phyloP scores from a whole-genome alignment of 2,888 invertebrate species.

The Philhelius pedissequus region DNA sequence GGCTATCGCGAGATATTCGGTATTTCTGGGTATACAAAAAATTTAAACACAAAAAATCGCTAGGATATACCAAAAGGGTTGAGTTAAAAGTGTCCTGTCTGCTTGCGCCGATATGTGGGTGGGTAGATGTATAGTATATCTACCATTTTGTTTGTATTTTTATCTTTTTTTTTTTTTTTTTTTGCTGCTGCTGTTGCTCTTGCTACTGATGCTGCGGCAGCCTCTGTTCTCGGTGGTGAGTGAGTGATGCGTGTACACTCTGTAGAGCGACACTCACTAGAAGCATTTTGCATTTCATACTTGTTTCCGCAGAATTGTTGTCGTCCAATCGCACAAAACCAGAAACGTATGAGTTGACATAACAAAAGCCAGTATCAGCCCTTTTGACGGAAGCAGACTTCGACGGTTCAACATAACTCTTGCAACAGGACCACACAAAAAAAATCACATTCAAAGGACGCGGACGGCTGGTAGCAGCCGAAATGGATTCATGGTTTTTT shows the following conservation, averaged over 20 bases:
- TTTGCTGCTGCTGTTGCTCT: background rate
- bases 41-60: constrained; percentile 10
- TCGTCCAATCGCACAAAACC: constrained; percentile 62
- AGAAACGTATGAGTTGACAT: constrained; percentile 68
- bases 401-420: constrained; percentile 53
- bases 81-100: constrained; percentile 53
- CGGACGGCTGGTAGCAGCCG: constrained; percentile 26
- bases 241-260: constrained; percentile 62
- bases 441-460: constrained; percentile 33
- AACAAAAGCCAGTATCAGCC: constrained; percentile 68
- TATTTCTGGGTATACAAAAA: constrained; percentile 21
- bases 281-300: constrained; percentile 58
- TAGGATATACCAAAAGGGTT: constrained; percentile 55
- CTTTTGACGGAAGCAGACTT: constrained; percentile 64
- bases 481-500: background rate
- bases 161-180: constrained; percentile 43
- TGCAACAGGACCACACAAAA: background rate
- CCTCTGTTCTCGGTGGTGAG: constrained; percentile 5
- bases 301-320: constrained; percentile 38
- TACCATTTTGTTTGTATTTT: constrained; percentile 65
- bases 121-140: constrained; percentile 35
- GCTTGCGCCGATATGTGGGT: constrained; percentile 19
- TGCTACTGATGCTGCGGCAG: background rate
- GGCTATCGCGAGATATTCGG: constrained; percentile 44
- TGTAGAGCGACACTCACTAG: constrained; percentile 60